Evolutionary conservation across 2,888 invertebrate species (phyloP).

Genomic region (Epirrita christyi): DNA sequence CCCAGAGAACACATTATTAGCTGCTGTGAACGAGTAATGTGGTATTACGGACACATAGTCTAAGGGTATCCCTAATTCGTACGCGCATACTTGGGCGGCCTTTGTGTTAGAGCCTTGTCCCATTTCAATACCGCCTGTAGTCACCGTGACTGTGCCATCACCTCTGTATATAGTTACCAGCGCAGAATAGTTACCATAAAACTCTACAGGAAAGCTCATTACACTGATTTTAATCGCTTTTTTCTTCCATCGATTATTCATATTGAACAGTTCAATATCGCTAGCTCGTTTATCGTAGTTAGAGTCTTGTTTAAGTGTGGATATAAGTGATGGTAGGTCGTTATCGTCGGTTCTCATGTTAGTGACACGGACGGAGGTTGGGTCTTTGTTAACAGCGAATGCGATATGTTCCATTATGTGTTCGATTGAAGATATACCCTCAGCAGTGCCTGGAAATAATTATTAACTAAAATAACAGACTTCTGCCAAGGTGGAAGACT

Average conservation of each 20-base stretch:
- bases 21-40: constrained; percentile 81
- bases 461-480: no score
- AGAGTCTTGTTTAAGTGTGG: constrained; percentile 76
- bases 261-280: constrained; percentile 84
- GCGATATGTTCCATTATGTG: constrained; percentile 89
- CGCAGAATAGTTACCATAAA: constrained; percentile 84
- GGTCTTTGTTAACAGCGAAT: constrained; percentile 80
- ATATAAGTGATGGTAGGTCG: constrained; percentile 80
- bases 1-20: constrained; percentile 87
- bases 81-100: constrained; percentile 90
- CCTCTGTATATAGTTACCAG: constrained; percentile 87
- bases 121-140: constrained; percentile 89
- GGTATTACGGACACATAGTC: constrained; percentile 86
- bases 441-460: constrained; percentile 73
- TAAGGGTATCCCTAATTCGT: constrained; percentile 88
- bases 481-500: no score
- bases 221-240: constrained; percentile 87
- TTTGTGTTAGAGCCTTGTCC: constrained; percentile 94
- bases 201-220: constrained; percentile 86
- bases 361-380: constrained; percentile 80
- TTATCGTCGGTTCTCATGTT: constrained; percentile 82
- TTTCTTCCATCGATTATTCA: constrained; percentile 91
- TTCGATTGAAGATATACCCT: constrained; percentile 86
- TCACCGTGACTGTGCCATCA: constrained; percentile 88
- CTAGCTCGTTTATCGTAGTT: constrained; percentile 82